Evolutionary conservation across 2,888 invertebrate species (phyloP), one percentile per base, ranked within the genome.

Genomic region (Agrenia bidenticulata): DNA sequence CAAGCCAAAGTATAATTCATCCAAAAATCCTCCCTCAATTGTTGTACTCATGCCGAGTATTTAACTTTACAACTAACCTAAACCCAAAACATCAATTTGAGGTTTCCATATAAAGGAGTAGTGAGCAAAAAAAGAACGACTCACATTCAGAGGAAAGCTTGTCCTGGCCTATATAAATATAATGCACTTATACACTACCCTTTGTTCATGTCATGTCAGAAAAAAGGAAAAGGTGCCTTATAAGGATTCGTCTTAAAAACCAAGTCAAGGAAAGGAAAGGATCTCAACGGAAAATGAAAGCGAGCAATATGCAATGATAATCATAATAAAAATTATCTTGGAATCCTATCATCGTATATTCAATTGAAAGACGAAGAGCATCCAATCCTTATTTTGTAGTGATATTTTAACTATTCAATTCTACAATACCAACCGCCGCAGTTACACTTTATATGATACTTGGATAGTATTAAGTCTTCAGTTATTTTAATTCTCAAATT

Each of bases 261-360:
- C 19, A 27, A 26, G 19, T 15, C 58, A 59, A 42, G 37, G 19
- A 61, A 67, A 58, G 63, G 54, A 64, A 67, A 42, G 41, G 59
- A 59, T 45, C 45, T 66, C 64, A 67, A 67, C 67, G 39, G 72
- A 72, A 72, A 72, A 69, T 55, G 72, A 72, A 72, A 69, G 72
- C 72, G 51, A 54, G 51, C 19, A 2, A 41, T 32, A 32, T 32
- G 32, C 32, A 32, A 32, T 32, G 5, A 32, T 32, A 32, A 32
- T 32, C 32, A 32, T 32, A 32, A 32, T 32, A 32, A 32, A 32
- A 32, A 32, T 32, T 32, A 32, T 32, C 32, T 7, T 32, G 11
- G 11, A 7, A 32, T 32, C 32, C 32, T 32, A 32, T 32, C 32
- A 32, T 32, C 11, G 4, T 11, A 32, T 32, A 32, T 32, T 32